Evolutionary conservation across 2,888 invertebrate species (phyloP), one percentile per base, ranked within the genome.

Genomic region (Uropetala carovei): DNA sequence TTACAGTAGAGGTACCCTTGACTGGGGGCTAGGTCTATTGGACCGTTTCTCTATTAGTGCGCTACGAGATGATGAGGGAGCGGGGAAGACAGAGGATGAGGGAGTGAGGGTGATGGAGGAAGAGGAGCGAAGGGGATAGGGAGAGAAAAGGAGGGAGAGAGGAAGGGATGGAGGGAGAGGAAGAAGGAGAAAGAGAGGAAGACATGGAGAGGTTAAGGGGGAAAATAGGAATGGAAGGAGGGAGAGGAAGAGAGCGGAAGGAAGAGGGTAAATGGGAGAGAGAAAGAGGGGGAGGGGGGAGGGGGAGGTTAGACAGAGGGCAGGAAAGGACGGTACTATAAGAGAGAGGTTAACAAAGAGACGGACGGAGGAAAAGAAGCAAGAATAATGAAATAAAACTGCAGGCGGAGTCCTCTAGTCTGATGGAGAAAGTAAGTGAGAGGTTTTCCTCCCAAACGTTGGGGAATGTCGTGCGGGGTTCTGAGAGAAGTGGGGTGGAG

Each of bases 401-500:
- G n/a, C 81, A 81, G 81, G 81, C 81, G 7, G 27, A 22, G 27
- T 13, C 22, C 81, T 30, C 81, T 13, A 81, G 11, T 22, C 27
- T 22, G 81, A 81, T 81, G 75, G 75, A 75, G 75, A 75, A 75
- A 75, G 75, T 75, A 27, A 75, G 75, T 75, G 27, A 75, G 75
- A 75, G 75, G 75, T 75, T 75, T 68, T 13, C 22, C 22, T n/a
- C 16, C 64, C 64, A 14, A n/a, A 16, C 22, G 22, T 22, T n/a
- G 75, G 75, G 75, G 75, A 11, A 11, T 75, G 22, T 75, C 27
- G 75, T 27, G 7, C n/a, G 10, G 22, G 22, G 22, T n/a, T 18
- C 9, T 27, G 18, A 18, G 60, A 60, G 7, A 18, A 60, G 60
- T 60, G 60, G 13, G 60, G 9, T 59, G 59, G 59, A 11, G 9